Evolutionary conservation across 92 coral and sea anemone species (phyloP).

Genomic region (Parazoanthus swiftii): DNA sequence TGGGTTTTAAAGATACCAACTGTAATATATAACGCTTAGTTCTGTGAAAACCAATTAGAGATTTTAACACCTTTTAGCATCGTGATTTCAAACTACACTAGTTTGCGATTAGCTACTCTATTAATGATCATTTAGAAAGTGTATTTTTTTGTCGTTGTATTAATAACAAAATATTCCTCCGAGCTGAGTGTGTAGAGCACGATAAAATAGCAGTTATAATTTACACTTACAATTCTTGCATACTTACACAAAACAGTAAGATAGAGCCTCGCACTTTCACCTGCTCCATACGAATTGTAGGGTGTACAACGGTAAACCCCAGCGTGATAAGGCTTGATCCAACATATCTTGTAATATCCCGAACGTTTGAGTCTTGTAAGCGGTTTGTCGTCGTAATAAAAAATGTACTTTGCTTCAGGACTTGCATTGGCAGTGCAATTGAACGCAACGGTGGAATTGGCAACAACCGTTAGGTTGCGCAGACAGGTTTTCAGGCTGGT

Average conservation of each 20-base stretch:
- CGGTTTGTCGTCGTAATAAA: constrained; percentile 10
- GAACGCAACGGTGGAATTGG: neutral
- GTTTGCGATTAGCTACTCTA: no score
- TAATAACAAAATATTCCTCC: no score
- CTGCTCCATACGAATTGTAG: constrained; percentile 3
- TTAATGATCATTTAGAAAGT: no score
- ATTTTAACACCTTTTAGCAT: no score
- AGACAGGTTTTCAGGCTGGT: neutral
- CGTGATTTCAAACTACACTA: no score
- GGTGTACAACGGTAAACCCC: constrained; percentile 24
- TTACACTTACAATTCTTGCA: no score
- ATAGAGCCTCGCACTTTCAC: constrained; percentile 10
- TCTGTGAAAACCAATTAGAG: no score
- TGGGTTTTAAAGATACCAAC: no score
- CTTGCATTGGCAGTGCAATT: constrained; percentile 12
- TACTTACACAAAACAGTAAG: constrained; percentile 15
- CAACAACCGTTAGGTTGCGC: neutral
- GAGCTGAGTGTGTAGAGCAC: no score
- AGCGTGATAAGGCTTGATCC: neutral
- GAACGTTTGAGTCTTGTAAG: constrained; percentile 22
- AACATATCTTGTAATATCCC: constrained; percentile 26
- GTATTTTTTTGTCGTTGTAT: no score
- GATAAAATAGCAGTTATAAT: no score
- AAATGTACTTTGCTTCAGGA: constrained; percentile 1
- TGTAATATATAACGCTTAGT: no score